Evolutionary conservation across 2,797 vertebrate genomes (phyloP).

Genomic region (Mus spretus): DNA sequence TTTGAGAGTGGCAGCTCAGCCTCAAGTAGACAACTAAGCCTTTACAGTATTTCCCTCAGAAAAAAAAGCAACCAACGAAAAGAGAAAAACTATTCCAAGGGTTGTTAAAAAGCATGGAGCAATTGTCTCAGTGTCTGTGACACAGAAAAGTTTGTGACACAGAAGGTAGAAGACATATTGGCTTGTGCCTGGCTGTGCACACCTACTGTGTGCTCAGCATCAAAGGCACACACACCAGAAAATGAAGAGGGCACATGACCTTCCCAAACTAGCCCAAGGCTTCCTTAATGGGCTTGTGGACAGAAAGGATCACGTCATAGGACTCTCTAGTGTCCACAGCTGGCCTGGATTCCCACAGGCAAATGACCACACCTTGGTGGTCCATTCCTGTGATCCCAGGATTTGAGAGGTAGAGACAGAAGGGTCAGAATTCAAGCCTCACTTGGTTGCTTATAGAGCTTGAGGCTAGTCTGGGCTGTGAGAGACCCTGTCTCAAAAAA

Average conservation of each 20-base stretch:
- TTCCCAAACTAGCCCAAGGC: no score
- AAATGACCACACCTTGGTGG: not conserved
- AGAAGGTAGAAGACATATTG: no score
- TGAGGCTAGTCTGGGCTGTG: not conserved
- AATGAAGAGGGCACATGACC: not conserved
- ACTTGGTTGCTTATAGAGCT: not conserved
- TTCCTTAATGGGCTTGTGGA: no score
- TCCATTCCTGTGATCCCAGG: not conserved
- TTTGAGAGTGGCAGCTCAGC: not conserved
- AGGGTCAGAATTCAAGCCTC: not conserved
- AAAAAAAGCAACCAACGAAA: not conserved
- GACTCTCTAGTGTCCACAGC: not conserved
- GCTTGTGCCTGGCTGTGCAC: not conserved
- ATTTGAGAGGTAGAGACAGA: not conserved
- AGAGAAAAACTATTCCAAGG: not conserved
- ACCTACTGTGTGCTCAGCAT: fast-evolving
- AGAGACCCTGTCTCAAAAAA: not conserved
- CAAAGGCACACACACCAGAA: not conserved
- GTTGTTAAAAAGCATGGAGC: not conserved
- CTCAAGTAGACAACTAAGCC: not conserved
- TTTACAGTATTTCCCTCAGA: no score
- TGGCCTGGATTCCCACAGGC: not conserved
- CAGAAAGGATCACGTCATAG: no score
- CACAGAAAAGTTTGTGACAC: no score
- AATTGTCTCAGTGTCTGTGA: not conserved